These are phyloP conservation scores for Dendropsophus ebraccatus DNA, from an alignment of 2,113 vertebrate species.

Conservation along the genomic window DNA sequence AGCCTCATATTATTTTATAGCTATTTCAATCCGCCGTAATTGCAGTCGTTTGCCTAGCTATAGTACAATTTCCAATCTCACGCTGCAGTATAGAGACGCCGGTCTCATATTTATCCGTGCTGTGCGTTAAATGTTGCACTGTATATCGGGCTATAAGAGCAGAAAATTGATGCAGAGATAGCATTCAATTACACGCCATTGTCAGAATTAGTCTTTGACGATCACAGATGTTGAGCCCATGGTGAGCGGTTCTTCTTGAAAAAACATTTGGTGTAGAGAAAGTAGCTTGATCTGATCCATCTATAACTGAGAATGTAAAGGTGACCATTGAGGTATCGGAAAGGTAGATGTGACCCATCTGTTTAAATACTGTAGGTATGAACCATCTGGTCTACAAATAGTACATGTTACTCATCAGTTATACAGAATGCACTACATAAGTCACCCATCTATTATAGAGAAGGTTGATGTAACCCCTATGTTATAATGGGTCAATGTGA, in stretches of 20 bases:
- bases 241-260: not conserved
- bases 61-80: not conserved
- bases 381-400: no score
- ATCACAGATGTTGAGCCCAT: not conserved
- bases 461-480: no score
- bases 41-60: not conserved
- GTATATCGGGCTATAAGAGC: not conserved
- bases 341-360: not conserved
- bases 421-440: no score
- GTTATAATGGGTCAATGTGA: not conserved
- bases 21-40: not conserved
- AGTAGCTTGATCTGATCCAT: not conserved
- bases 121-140: slow-evolving; percentile 6
- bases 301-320: not conserved
- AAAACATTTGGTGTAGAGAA: not conserved
- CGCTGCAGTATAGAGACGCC: slow-evolving; percentile 5
- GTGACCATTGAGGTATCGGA: not conserved
- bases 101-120: not conserved
- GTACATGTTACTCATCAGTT: no score
- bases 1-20: not conserved
- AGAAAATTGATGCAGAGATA: slow-evolving; percentile 13
- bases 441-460: no score
- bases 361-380: not conserved
- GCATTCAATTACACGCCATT: slow-evolving; percentile 4
- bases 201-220: not conserved